phyloP scores from a whole-genome alignment of 1,140 invertebrate species.

The Teleogryllus occipitalis region DNA sequence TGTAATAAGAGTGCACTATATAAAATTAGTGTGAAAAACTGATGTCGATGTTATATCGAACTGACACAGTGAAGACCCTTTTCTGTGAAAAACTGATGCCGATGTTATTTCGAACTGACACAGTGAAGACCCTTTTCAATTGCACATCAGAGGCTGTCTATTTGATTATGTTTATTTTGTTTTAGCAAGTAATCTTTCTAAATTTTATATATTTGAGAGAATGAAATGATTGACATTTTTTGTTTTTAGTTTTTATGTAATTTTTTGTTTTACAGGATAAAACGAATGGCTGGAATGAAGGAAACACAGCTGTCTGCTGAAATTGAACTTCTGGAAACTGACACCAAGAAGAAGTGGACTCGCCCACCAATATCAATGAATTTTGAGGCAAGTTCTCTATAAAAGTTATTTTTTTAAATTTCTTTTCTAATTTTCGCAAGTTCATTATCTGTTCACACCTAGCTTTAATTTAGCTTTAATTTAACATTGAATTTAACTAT shows the following conservation, averaged over 20 bases:
- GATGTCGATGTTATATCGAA: no score
- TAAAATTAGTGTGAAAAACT: no score
- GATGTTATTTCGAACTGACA: no score
- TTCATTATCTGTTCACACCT: no score
- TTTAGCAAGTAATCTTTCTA: background rate
- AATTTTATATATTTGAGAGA: background rate
- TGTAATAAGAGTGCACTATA: no score
- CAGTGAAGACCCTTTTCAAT: no score
- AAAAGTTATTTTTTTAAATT: background rate
- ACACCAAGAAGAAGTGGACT: slow-evolving; percentile 99
- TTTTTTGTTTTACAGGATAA: slow-evolving; percentile 61
- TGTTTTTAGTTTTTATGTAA: no score
- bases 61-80: no score
- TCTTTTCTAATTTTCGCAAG: background rate
- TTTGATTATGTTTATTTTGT: no score
- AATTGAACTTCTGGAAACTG: slow-evolving; percentile 97
- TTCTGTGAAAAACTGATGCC: no score
- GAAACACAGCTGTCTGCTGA: slow-evolving; percentile 99
- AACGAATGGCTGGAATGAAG: slow-evolving; percentile 99
- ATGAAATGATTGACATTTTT: slow-evolving; percentile 7
- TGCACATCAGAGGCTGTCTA: no score
- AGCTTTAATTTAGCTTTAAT: no score
- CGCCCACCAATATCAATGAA: slow-evolving; percentile 99
- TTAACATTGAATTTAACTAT: background rate
- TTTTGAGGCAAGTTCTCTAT: slow-evolving; percentile 72